Evolutionary conservation across 2,888 invertebrate species (phyloP).

Genomic region (Lasioglossum marginatum): DNA sequence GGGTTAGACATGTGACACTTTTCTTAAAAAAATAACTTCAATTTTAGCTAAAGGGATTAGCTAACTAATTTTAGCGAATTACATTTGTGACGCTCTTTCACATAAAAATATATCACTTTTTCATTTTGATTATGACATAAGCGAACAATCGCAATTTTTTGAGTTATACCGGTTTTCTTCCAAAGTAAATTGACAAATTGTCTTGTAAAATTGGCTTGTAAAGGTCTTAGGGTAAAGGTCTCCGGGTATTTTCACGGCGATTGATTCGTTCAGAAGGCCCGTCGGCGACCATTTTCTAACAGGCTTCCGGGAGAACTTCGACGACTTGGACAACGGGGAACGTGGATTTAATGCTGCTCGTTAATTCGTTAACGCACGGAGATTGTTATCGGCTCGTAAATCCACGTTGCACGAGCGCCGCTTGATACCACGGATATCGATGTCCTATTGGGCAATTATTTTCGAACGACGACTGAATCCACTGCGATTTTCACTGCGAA

Average conservation of each 20-base stretch:
- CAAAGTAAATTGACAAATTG: neutral
- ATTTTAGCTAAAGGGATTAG: no score
- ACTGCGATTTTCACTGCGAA: constrained; percentile 12
- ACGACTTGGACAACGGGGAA: constrained; percentile 14
- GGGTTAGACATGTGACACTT: no score
- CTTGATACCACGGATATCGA: constrained; percentile 28
- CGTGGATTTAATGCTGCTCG: constrained; percentile 34
- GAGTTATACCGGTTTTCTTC: no score
- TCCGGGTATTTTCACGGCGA: neutral
- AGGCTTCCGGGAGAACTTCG: constrained; percentile 24
- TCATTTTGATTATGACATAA: no score
- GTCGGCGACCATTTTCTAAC: constrained; percentile 6
- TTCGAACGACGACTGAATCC: constrained; percentile 36
- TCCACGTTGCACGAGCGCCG: constrained; percentile 47
- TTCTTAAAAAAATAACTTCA: no score
- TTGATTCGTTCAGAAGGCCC: constrained; percentile 25
- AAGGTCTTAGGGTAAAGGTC: neutral
- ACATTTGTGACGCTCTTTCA: no score
- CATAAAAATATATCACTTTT: no score
- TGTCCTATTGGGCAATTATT: constrained; percentile 60
- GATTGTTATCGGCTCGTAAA: constrained; percentile 64
- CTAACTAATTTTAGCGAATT: no score
- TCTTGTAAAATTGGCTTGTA: neutral
- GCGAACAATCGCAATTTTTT: no score
- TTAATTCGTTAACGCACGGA: constrained; percentile 62